Evolutionary conservation across 1,140 invertebrate species (phyloP).

Genomic region (Carposina sasakii): DNA sequence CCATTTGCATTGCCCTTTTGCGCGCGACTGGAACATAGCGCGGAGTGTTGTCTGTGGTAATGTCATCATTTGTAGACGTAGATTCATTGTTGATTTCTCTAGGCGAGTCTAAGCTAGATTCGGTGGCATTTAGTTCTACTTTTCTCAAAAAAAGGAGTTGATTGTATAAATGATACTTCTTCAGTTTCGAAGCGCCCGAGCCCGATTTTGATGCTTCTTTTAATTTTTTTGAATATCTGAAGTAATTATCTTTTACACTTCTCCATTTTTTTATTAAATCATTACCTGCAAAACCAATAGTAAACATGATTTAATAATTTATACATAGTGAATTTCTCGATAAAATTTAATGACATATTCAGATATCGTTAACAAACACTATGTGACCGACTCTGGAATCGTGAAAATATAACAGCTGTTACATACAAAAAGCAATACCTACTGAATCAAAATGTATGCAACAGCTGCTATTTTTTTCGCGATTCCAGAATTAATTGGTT

Average conservation of each 20-base stretch:
- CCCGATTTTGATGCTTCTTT: conserved; percentile 10
- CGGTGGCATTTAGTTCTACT: conserved; percentile 18
- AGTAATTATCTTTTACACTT: conserved; percentile 9
- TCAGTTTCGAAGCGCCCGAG: conserved; percentile 6
- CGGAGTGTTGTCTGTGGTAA: conserved; percentile 9
- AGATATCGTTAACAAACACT: background rate
- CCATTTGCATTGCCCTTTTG: conserved; percentile 20
- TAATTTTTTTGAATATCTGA: conserved; percentile 7
- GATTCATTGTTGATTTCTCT: conserved; percentile 16
- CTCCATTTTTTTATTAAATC: conserved; percentile 10
- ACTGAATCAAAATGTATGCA: no score
- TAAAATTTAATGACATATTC: conserved; percentile 10
- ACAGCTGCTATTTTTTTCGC: no score
- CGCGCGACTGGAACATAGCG: conserved; percentile 21
- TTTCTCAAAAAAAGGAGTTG: conserved; percentile 23
- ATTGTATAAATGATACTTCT: conserved; percentile 11
- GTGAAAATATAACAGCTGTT: background rate
- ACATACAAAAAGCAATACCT: no score
- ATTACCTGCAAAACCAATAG: conserved; percentile 11
- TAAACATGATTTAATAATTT: conserved; percentile 9
- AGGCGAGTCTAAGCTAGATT: conserved; percentile 16
- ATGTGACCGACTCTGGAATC: background rate
- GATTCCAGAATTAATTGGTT: background rate
- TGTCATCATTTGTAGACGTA: conserved; percentile 15
- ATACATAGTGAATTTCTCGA: conserved; percentile 6